Evolutionary conservation across 2,888 invertebrate genomes (phyloP).

Genomic region (Phortica okadai): DNA sequence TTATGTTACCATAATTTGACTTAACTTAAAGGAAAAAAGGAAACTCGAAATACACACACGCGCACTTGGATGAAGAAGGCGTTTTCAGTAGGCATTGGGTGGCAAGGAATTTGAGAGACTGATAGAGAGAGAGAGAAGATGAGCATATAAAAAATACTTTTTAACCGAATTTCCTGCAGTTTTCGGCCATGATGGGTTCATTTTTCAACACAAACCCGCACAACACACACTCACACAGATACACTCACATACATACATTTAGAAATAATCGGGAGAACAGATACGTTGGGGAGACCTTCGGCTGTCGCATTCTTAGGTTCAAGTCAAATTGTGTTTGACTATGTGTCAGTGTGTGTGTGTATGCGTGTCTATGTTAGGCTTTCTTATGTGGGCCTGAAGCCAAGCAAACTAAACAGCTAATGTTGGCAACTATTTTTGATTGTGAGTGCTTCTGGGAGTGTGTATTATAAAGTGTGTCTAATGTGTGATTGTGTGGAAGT

Average conservation of each 20-base stretch:
- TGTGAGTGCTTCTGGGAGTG: constrained; percentile 40
- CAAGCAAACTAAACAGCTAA: constrained; percentile 67
- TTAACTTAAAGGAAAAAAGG: constrained; percentile 55
- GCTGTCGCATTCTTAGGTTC: constrained; percentile 27
- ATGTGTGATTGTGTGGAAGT: constrained; percentile 68
- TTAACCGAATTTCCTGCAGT: constrained; percentile 71
- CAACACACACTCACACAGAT: neutral
- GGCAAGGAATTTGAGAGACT: no score
- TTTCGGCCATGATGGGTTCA: constrained; percentile 71
- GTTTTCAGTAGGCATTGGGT: no score
- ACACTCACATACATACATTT: constrained; percentile 20
- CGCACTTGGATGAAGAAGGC: constrained; percentile 44
- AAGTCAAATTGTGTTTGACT: no score
- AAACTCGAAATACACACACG: constrained; percentile 49
- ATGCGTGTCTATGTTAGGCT: constrained; percentile 52
- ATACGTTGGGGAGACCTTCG: neutral
- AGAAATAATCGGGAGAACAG: neutral
- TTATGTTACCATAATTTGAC: constrained; percentile 70
- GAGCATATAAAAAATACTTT: constrained; percentile 61
- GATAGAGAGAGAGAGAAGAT: constrained; percentile 8
- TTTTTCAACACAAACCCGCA: constrained; percentile 55
- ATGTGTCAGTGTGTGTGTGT: neutral
- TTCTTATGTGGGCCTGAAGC: constrained; percentile 72
- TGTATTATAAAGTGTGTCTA: constrained; percentile 50
- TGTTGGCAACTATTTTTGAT: constrained; percentile 49